Conservation (phyloP, 2,113 vertebrate genomes). For the Nothoprocta pentlandii region DNA sequence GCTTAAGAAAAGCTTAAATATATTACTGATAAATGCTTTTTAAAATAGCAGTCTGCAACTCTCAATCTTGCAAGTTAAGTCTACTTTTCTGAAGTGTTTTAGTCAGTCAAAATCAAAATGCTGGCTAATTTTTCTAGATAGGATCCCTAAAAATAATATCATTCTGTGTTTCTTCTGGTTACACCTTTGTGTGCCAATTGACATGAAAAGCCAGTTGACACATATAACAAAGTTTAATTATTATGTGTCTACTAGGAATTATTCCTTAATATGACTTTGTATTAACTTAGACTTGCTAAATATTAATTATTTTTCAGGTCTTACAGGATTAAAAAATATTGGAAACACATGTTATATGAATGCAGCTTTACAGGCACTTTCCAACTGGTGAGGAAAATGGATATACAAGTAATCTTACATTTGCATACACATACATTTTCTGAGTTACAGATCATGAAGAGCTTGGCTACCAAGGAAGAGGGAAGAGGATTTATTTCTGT, state of each 20-base stretch:
- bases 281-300: background rate
- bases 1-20: background rate
- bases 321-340: constrained; percentile 98
- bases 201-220: background rate
- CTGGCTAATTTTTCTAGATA: background rate
- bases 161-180: background rate
- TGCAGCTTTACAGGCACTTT: constrained; percentile 96
- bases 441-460: background rate
- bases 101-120: background rate
- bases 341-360: constrained; percentile 99
- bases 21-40: background rate
- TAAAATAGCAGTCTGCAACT: background rate
- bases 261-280: background rate
- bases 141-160: background rate
- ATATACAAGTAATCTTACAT: background rate
- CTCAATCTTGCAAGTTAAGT: background rate
- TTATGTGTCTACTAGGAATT: background rate
- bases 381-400: constrained; percentile 90
- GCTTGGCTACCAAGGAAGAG: background rate
- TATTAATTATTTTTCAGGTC: constrained; percentile 80
- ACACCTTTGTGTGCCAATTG: background rate
- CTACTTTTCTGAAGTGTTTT: background rate
- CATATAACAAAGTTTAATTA: background rate
- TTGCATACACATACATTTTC: background rate
- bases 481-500: background rate